Base-by-base conservation (phyloP, 2,888 invertebrate genomes). In the Belgica antarctica region DNA sequence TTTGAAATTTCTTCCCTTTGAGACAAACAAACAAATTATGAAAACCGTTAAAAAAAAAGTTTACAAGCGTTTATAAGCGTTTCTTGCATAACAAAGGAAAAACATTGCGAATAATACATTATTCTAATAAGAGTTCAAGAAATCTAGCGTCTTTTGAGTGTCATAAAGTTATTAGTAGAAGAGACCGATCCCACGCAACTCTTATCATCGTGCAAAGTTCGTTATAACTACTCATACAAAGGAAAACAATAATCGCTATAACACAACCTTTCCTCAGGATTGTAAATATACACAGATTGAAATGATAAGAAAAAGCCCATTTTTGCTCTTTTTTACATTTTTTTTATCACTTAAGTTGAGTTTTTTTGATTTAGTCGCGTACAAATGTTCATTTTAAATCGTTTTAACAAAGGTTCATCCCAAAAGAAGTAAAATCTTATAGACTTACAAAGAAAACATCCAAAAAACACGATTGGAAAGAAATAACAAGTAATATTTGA, bases 201-300 rank as follows among this genome's bases (percentile, higher is more conserved):
- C 41, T 41, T 41, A 41, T 41, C 41, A 41, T n/a, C 15, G 41
- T 41, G 2, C 41, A 41, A 41, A 41, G n/a, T 7, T 34, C 34
- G 34, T 34, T 12, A 34, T 34, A 34, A 34, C 34, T 34, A 34
- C 28, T 63, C 28, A 28, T 63, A 24, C 63, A 63, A 63, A 41
- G 31, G 22, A 36, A 63, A 63, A 63, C 25, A 46, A 46, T 27
- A 63, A 63, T 63, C 19, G 31, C 22, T 63, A 63, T 28, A 22
- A 57, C 24, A 57, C 19, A 57, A 1, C n/a, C 10, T 15, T 19
- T 63, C 63, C 63, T 63, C 63, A 63, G 63, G 63, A 63, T n/a
- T 63, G 46, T 63, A 63, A 63, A 63, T 46, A 63, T 57, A 63
- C 41, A 63, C 46, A 63, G 10, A 62, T 63, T 27, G 19, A 12